phyloP scores from a whole-genome alignment of 2,113 vertebrate species.

The Strix aluco region DNA sequence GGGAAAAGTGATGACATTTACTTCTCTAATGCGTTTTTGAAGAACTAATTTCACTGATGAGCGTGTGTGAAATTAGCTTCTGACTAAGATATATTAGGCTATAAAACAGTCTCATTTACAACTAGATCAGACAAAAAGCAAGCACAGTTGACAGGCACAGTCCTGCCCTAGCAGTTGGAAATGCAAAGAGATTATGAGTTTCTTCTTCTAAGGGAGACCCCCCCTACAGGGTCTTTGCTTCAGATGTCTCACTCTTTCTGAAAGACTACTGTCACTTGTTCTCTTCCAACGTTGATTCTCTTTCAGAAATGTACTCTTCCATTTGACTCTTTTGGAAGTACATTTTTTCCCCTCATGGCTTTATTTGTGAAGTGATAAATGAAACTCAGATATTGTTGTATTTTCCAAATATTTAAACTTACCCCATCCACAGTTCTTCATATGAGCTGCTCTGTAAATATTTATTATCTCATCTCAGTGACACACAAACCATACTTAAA shows the following conservation, averaged over 20 bases:
- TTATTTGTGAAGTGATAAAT: not conserved
- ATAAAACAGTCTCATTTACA: conserved; percentile 32
- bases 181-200: not conserved
- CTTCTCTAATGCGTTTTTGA: conserved; percentile 32
- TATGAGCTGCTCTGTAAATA: not conserved
- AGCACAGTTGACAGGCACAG: not conserved
- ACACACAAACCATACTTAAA: not conserved
- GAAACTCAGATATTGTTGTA: not conserved
- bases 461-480: not conserved
- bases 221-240: not conserved
- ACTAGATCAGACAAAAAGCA: conserved; percentile 17
- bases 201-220: not conserved
- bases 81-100: conserved; percentile 37
- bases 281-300: not conserved
- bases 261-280: not conserved
- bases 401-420: not conserved
- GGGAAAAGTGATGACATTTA: conserved; percentile 18
- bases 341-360: rapidly evolving
- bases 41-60: conserved; percentile 55
- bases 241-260: not conserved
- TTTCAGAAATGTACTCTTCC: not conserved
- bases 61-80: conserved; percentile 41
- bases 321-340: not conserved
- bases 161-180: conserved; percentile 14
- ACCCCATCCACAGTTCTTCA: not conserved